Conservation (phyloP, 2,888 invertebrate genomes). For the Thymelicus lineola region DNA sequence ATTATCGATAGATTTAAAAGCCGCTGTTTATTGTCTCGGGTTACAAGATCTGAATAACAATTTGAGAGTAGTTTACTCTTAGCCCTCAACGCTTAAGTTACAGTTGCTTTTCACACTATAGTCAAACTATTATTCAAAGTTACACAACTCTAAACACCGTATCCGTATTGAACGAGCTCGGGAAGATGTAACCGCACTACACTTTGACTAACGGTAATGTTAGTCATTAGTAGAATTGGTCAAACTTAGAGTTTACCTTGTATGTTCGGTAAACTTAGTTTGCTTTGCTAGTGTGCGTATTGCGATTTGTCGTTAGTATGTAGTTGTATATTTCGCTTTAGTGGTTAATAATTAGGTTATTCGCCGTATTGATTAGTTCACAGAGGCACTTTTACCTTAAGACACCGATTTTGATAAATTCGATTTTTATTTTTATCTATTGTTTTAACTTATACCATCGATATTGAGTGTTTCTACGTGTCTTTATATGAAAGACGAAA, state of each 20-base stretch:
- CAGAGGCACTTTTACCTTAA: no score
- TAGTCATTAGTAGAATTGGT: conserved; percentile 13
- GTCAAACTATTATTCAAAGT: conserved; percentile 14
- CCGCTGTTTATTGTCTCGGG: no score
- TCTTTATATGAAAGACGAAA: no score
- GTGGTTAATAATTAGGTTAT: no score
- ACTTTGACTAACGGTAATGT: conserved; percentile 15
- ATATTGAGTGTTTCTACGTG: no score
- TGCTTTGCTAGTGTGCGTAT: neutral
- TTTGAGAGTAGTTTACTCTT: neutral
- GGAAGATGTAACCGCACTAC: neutral
- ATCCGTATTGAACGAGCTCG: conserved; percentile 9
- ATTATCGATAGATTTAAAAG: no score
- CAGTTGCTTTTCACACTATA: neutral
- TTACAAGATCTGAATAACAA: no score
- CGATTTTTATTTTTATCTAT: no score
- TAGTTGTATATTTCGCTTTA: no score
- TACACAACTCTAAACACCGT: conserved; percentile 6
- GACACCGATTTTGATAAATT: no score
- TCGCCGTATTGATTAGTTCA: no score
- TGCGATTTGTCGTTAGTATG: neutral
- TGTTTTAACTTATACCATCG: no score
- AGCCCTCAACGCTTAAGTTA: neutral
- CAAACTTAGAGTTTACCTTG: conserved; percentile 11
- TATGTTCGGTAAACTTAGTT: neutral